Evolutionary conservation across 2,888 invertebrate genomes (phyloP).

Genomic region (Scaptomyza parva): DNA sequence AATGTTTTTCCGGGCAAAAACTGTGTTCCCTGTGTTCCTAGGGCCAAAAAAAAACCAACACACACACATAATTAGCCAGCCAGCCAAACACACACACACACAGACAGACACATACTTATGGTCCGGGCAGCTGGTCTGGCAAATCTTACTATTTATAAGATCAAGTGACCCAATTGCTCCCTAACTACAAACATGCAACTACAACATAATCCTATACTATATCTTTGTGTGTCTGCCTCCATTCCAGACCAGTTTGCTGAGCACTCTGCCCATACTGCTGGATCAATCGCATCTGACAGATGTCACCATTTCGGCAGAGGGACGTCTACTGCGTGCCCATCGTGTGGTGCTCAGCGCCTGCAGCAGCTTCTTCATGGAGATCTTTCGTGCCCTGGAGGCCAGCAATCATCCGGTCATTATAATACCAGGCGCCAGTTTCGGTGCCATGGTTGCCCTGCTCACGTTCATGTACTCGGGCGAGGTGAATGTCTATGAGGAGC

Average conservation of each 20-base stretch:
- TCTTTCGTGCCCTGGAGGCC: constrained; percentile 87
- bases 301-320: constrained; percentile 94
- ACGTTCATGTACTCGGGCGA: constrained; percentile 96
- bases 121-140: constrained; percentile 52
- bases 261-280: constrained; percentile 91
- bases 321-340: constrained; percentile 93
- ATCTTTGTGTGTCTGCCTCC: constrained; percentile 2
- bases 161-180: constrained; percentile 69
- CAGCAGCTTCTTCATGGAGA: constrained; percentile 94
- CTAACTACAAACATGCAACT: constrained; percentile 12
- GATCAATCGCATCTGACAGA: constrained; percentile 93
- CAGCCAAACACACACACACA: neutral
- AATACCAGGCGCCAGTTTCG: constrained; percentile 84
- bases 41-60: too few relatives aligned
- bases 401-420: constrained; percentile 84
- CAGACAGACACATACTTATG: neutral
- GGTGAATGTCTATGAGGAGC: constrained; percentile 92
- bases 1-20: constrained; percentile 60
- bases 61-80: constrained; percentile 49
- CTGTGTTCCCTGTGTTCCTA: constrained; percentile 23
- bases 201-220: constrained; percentile 11
- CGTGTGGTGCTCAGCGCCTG: constrained; percentile 94
- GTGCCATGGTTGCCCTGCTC: constrained; percentile 88
- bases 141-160: constrained; percentile 68
- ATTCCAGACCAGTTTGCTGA: constrained; percentile 90